Evolutionary conservation across 92 coral and sea anemone genomes (phyloP).

Genomic region (Phenganax subtilis): DNA sequence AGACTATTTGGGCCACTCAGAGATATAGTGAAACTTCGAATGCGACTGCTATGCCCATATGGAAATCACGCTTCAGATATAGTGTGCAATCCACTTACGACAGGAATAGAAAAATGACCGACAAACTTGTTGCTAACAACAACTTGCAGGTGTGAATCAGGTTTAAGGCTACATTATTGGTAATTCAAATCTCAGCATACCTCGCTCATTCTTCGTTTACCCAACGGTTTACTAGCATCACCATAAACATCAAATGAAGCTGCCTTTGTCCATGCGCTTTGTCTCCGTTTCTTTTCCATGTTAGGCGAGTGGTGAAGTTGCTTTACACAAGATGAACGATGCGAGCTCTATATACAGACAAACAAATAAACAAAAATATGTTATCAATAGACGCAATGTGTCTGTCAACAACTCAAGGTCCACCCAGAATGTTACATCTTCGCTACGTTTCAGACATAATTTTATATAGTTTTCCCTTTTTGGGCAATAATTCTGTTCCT

Average conservation of each 20-base stretch:
- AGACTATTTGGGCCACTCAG: no score
- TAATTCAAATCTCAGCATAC: neutral
- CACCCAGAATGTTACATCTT: neutral
- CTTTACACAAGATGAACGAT: neutral
- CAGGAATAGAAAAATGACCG: no score
- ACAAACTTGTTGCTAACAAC: no score
- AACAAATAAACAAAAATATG: conserved; percentile 2
- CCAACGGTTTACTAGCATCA: neutral
- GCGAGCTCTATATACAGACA: conserved; percentile 3
- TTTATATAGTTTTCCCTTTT: no score
- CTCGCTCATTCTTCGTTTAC: conserved; percentile 36
- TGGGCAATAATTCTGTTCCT: no score
- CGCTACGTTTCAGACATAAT: no score
- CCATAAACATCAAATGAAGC: neutral
- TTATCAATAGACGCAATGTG: neutral
- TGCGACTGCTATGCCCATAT: no score
- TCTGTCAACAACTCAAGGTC: neutral
- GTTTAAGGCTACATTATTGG: neutral
- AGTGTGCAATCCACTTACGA: neutral
- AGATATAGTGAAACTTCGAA: no score
- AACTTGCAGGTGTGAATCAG: no score
- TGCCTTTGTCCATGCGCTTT: conserved; percentile 7
- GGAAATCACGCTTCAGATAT: neutral
- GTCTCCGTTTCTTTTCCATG: conserved; percentile 24
- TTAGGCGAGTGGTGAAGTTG: conserved; percentile 3